phyloP scores from a whole-genome alignment of 2,888 invertebrate species.

The Callyntrura guangdongensis region DNA sequence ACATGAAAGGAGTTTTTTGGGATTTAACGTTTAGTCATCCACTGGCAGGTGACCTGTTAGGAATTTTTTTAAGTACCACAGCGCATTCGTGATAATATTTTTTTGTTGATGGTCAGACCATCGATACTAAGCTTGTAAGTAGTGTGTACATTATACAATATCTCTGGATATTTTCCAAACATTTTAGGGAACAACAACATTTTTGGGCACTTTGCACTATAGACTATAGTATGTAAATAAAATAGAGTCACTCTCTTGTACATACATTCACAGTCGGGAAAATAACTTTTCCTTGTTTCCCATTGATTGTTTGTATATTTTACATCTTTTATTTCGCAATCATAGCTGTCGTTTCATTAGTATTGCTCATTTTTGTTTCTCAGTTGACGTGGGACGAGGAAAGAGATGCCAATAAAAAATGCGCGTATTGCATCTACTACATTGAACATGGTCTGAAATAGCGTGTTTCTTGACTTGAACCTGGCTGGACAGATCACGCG shows the following conservation, averaged over 20 bases:
- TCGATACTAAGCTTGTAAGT: not conserved
- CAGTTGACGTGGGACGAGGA: too few relatives aligned
- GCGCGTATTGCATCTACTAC: too few relatives aligned
- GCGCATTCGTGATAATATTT: not conserved
- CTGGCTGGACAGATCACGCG: slow-evolving; percentile 20
- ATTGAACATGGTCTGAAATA: not conserved
- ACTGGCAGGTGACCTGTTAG: slow-evolving; percentile 31
- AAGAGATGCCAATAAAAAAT: not conserved
- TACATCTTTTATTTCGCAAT: slow-evolving; percentile 10
- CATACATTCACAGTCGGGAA: not conserved
- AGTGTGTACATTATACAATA: not conserved
- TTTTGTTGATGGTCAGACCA: not conserved
- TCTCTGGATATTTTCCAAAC: not conserved
- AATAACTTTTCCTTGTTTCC: not conserved
- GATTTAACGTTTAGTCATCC: slow-evolving; percentile 76
- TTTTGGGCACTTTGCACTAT: slow-evolving; percentile 7
- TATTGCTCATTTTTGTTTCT: too few relatives aligned
- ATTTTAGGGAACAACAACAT: not conserved
- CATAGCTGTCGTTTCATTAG: not conserved
- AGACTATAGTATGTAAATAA: slow-evolving; percentile 11
- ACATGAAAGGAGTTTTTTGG: slow-evolving; percentile 33
- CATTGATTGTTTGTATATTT: not conserved
- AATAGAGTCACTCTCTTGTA: not conserved
- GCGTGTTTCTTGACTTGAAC: not conserved
- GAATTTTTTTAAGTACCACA: not conserved